These are phyloP conservation scores for Onchidella celtica DNA, from an alignment of 2,888 invertebrate genomes.

Conservation along the genomic window DNA sequence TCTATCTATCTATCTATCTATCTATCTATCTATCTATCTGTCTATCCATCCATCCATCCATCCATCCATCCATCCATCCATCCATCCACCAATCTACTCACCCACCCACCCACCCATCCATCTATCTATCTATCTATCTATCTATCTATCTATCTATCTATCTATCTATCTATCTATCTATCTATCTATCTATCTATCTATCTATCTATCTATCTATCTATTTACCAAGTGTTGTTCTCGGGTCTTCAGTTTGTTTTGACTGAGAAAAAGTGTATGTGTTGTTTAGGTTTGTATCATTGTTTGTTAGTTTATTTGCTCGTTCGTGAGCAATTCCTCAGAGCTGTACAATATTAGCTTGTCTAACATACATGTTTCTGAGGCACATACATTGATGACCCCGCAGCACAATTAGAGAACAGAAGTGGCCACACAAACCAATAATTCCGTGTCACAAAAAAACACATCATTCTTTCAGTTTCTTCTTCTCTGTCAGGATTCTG, in stretches of 20 bases:
- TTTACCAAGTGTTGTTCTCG: neutral
- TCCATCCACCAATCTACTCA: neutral
- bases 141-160: neutral
- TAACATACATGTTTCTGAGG: too few relatives aligned
- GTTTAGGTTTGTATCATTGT: neutral
- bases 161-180: too few relatives aligned
- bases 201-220: neutral
- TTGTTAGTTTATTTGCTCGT: neutral
- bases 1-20: too few relatives aligned
- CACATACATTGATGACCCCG: too few relatives aligned
- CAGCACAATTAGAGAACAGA: too few relatives aligned
- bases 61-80: neutral
- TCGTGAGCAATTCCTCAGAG: neutral
- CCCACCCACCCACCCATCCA: neutral
- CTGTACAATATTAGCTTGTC: neutral
- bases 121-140: neutral
- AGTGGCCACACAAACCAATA: too few relatives aligned
- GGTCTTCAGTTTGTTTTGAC: neutral
- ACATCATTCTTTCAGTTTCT: too few relatives aligned
- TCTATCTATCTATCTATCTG: neutral
- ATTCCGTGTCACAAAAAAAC: too few relatives aligned
- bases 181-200: neutral
- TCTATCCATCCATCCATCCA: neutral
- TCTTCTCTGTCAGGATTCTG: too few relatives aligned
- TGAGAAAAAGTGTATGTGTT: too few relatives aligned